Evolutionary conservation across 2,888 invertebrate genomes (phyloP), one percentile per base, ranked within the genome.

Genomic region (Augochlorella aurata): DNA sequence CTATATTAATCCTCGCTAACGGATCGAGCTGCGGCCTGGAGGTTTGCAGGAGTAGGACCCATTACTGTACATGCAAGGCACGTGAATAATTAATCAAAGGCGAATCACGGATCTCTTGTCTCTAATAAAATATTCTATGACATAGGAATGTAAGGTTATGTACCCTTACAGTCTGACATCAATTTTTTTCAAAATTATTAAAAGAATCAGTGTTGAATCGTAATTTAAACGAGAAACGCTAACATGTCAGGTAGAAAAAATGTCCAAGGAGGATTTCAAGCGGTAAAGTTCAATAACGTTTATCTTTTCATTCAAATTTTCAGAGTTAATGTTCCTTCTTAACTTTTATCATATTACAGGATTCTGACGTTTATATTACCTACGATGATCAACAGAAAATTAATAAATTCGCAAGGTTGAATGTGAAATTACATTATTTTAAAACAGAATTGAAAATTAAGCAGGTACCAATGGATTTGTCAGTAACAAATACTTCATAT

Each of bases 311-410:
- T 47, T 52, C 76, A 63, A 29, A 74, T 52, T 10, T 61, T 29
- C 68, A 14, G 54, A 38, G 10, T 54, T 52, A 24, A 29, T 52
- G 61, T 47, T 49, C 18, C 24, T 18, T 49, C 72, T 24, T 86
- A 84, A 86, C 80, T 72, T 81, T 9, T 54, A 16, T 61, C 16
- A 0, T n/a, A 24, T 90, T 94, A 84, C 90, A 97, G 96, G 97
- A 98, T 91, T 96, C 96, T 70, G 98, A 98, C 94, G 97, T 98
- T 81, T 97, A 98, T 93, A 98, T 99, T 89, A 98, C 98, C 0
- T 98, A 96, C 92, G 99, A 98, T 93, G 99, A 99, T 94, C 99
- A 99, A 94, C 97, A 98, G 92, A 98, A 98, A 94, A 99, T 99
- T 85, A 99, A 99, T 94, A 97, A 96, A 93, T 99, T 99, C 94